Evolutionary conservation across 2,888 invertebrate species (phyloP).

Genomic region (Acanthosepion esculentum): DNA sequence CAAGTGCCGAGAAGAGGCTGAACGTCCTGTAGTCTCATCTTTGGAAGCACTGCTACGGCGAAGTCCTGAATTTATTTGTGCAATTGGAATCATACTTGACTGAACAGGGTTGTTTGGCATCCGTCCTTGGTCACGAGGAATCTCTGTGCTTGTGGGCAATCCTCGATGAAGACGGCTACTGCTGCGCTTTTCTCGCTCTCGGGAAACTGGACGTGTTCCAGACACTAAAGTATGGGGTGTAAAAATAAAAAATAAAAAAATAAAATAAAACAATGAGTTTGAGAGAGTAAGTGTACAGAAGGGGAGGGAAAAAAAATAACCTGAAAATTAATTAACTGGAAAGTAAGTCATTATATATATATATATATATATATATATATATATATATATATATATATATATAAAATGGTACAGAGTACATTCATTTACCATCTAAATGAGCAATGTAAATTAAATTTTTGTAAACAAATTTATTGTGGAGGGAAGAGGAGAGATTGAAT

Average conservation of each 20-base stretch:
- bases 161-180: slow-evolving; percentile 72
- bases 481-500: too few relatives aligned
- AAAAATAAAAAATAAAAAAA: neutral
- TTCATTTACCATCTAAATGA: too few relatives aligned
- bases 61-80: slow-evolving; percentile 62
- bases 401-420: neutral
- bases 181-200: slow-evolving; percentile 71
- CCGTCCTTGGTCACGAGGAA: slow-evolving; percentile 65
- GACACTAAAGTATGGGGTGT: slow-evolving; percentile 58
- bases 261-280: neutral
- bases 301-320: neutral
- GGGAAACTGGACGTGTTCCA: slow-evolving; percentile 71
- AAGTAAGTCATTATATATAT: neutral
- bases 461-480: too few relatives aligned
- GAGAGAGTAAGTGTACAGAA: too few relatives aligned
- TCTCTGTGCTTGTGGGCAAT: slow-evolving; percentile 67
- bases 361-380: neutral
- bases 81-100: slow-evolving; percentile 60
- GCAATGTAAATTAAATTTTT: too few relatives aligned
- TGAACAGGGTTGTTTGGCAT: slow-evolving; percentile 67
- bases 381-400: too few relatives aligned
- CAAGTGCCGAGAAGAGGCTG: slow-evolving; percentile 66
- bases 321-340: neutral
- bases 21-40: slow-evolving; percentile 66
- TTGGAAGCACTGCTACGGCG: slow-evolving; percentile 71